Evolutionary conservation across 2,888 invertebrate species (phyloP), one percentile per base, ranked within the genome.

Genomic region (Nipponacmea schrenckii): DNA sequence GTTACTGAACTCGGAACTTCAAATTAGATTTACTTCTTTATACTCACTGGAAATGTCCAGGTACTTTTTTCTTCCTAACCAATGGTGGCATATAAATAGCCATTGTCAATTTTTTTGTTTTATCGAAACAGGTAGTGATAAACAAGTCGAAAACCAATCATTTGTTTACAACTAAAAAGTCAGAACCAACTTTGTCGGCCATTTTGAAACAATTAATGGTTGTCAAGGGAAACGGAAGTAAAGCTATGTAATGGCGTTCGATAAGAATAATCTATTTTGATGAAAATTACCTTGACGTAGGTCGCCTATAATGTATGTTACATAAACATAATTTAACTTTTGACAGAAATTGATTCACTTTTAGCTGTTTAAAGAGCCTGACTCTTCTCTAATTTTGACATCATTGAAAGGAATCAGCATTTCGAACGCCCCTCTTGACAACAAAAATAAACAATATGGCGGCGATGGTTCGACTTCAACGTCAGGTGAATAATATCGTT

Each of bases 381-480:
- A 39, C 39, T 8, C 39, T 39, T 39, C 10, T 2, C 10, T 1
- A 39, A 39, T 8, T 39, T 67, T 71, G 31, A 20, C 67, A 68
- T 64, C 39, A 63, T 63, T 72, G 46, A 68, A 72, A 56, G 26
- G 73, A 70, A 67, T 69, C 70, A 67, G 64, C 14, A 70, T 50
- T 27, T 63, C 45, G 44, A 62, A 46, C 69, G 10, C 15, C 8
- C 31, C 15, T 45, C 72, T 68, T 83, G 79, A 80, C 81, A 80
- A 84, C 82, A 80, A n/a, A n/a, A n/a, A 73, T 39, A 77, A 81
- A 82, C 85, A 86, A 84, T 68, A 88, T 88, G 88, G 87, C 87
- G 84, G 83, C 85, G 67, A 82, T 86, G 83, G 83, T 86, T 67
- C 83, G 81, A 71, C 80, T 88, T 78, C 71, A 77, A 45, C 76